A percentile compares a stretch with the other conserved stretches of the same genome.
Conservation (phyloP, 1,140 invertebrate species). For the Drosophila equinoxialis region DNA sequence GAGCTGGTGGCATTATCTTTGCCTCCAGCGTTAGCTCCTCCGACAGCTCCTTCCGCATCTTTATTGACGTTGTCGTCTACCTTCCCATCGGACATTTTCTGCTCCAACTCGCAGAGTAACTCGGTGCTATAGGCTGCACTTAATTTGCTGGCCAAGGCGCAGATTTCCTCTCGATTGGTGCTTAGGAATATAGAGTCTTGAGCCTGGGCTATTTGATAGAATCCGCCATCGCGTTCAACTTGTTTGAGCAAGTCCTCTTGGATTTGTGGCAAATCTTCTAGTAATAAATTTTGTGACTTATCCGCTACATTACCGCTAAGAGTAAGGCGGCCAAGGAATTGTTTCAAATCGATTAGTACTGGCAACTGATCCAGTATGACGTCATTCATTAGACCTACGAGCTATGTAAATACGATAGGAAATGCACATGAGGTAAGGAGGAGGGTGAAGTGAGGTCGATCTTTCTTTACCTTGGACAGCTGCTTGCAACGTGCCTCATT, state of each 20-base stretch:
- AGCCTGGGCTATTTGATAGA: conserved; percentile 84
- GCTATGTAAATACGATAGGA: conserved; percentile 23
- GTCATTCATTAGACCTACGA: conserved; percentile 85
- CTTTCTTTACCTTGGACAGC: conserved; percentile 78
- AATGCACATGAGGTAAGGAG: too few species aligned
- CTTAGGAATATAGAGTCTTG: conserved; percentile 85
- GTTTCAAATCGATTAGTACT: conserved; percentile 88
- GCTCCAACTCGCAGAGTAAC: conserved; percentile 83
- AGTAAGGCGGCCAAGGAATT: conserved; percentile 85
- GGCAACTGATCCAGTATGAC: conserved; percentile 89
- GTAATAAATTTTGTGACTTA: conserved; percentile 81
- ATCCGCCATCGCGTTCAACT: conserved; percentile 84
- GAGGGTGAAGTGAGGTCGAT: not conserved
- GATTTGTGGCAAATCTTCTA: conserved; percentile 86
- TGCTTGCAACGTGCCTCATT: conserved; percentile 87
- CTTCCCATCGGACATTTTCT: conserved; percentile 44
- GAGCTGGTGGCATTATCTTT: not conserved
- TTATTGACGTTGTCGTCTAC: conserved; percentile 19
- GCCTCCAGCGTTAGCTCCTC: not conserved
- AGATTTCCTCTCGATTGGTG: conserved; percentile 84
- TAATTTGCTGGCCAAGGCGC: conserved; percentile 83
- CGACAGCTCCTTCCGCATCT: conserved; percentile 20
- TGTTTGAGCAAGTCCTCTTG: conserved; percentile 78
- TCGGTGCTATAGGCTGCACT: conserved; percentile 84
- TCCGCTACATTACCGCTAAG: conserved; percentile 39